Base-by-base conservation (phyloP, 2,888 invertebrate genomes). In the Drosophila macrospina region DNA sequence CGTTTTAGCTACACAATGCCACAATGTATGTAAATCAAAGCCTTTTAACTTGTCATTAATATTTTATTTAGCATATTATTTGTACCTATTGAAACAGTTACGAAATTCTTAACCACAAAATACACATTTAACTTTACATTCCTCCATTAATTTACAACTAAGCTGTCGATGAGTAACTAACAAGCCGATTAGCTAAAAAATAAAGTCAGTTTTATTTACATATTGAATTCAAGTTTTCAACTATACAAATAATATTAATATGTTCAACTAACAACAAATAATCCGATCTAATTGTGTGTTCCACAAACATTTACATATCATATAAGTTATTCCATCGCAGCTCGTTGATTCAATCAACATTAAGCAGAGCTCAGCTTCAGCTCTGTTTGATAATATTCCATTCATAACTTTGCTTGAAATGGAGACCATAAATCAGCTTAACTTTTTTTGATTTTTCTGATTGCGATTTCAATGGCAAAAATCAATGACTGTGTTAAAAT, bases 181-280 rank as follows among this genome's bases (percentile, higher is more conserved):
- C 34, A 30, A 42, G 16, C n/a, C 32, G 26, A 67, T 42, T 67
- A 50, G 68, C 32, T 8, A 56, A 66, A 47, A n/a, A n/a, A n/a
- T n/a, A n/a, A n/a, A n/a, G n/a, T n/a, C n/a, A n/a, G n/a, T n/a
- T n/a, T n/a, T n/a, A n/a, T n/a, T n/a, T n/a, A n/a, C n/a, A n/a
- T n/a, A n/a, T n/a, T n/a, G n/a, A n/a, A n/a, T n/a, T n/a, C n/a
- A n/a, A n/a, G n/a, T n/a, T n/a, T n/a, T n/a, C 20, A 20, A 20
- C 20, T 20, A 20, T 20, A 20, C 1, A 20, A 20, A 20, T 20
- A 20, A 20, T 20, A 20, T 20, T 20, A 20, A 2, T 20, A 20
- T 20, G 3, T 20, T 20, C 20, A 20, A 20, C 20, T 3, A 20
- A 20, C 20, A 20, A 20, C 20, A 20, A 3, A 20, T 20, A 3